These are phyloP conservation scores for Zaprionus inermis DNA, from an alignment of 1,140 invertebrate species.

Conservation along the genomic window DNA sequence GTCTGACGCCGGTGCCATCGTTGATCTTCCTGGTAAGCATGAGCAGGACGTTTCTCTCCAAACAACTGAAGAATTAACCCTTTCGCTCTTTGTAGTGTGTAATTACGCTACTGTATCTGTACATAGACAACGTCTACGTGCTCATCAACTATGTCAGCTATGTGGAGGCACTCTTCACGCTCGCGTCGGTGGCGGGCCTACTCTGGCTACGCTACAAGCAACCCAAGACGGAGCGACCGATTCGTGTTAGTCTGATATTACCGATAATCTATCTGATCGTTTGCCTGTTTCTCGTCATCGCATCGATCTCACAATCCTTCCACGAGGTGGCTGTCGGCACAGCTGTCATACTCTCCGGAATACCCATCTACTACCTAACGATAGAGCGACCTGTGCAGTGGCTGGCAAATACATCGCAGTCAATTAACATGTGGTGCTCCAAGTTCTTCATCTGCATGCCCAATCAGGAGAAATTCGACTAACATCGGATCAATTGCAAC, in stretches of 20 bases:
- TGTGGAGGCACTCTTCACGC: conserved; percentile 97
- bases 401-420: conserved; percentile 85
- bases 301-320: conserved; percentile 89
- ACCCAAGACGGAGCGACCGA: conserved; percentile 91
- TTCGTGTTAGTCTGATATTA: conserved; percentile 87
- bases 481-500: conserved; percentile 26
- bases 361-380: conserved; percentile 95
- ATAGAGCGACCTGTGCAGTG: conserved; percentile 89
- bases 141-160: conserved; percentile 97
- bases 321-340: conserved; percentile 94
- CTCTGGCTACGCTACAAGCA: conserved; percentile 93
- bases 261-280: conserved; percentile 94
- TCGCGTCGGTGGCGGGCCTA: conserved; percentile 93
- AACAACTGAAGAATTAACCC: not conserved
- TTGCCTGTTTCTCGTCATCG: conserved; percentile 93
- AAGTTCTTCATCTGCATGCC: conserved; percentile 91
- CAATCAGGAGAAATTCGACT: conserved; percentile 85
- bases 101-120: conserved; percentile 92
- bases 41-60: too few relatives aligned
- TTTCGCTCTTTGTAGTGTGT: conserved; percentile 87
- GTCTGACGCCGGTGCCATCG: conserved; percentile 95
- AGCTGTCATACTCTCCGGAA: conserved; percentile 90
- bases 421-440: conserved; percentile 88
- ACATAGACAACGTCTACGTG: conserved; percentile 93
- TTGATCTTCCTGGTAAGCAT: conserved; percentile 94